A percentile compares a stretch with the other conserved stretches of the same genome.
These are phyloP conservation scores for Harlomillsia oculata DNA, from an alignment of 1,140 invertebrate genomes.

Conservation along the genomic window DNA sequence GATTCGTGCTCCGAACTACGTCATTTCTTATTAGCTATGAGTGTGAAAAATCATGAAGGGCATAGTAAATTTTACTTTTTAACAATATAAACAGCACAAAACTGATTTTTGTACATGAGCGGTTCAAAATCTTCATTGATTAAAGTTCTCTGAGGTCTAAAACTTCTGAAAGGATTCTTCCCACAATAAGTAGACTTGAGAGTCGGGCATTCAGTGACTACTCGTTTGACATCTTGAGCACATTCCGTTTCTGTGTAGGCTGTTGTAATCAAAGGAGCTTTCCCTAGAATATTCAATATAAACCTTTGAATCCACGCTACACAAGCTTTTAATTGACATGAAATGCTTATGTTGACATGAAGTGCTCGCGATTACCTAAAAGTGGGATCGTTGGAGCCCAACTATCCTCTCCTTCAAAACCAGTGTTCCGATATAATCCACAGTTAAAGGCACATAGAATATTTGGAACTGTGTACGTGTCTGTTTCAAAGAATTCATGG, in stretches of 20 bases:
- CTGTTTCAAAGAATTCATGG: constrained; percentile 46
- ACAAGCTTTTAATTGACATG: neutral
- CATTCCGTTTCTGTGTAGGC: constrained; percentile 18
- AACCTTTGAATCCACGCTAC: neutral
- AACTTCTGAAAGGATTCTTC: constrained; percentile 48
- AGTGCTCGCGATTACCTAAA: constrained; percentile 36
- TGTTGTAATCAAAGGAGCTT: constrained; percentile 7
- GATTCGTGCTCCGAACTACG: too few relatives aligned
- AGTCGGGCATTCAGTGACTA: constrained; percentile 3
- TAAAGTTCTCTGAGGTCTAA: constrained; percentile 61
- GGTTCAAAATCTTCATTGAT: constrained; percentile 58
- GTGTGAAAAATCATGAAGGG: too few relatives aligned
- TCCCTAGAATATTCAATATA: neutral
- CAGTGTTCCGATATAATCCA: constrained; percentile 54
- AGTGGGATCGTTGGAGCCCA: constrained; percentile 53
- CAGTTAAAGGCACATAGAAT: constrained; percentile 59
- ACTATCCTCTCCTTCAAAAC: constrained; percentile 50
- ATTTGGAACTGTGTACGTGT: constrained; percentile 42
- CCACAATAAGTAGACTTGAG: neutral
- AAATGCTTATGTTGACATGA: neutral
- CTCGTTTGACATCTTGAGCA: constrained; percentile 5
- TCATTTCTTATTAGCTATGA: too few relatives aligned
- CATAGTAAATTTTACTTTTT: too few relatives aligned
- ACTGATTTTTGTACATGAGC: constrained; percentile 62
- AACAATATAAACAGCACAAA: constrained; percentile 39